These are phyloP conservation scores for Plagodis dolabraria DNA, from an alignment of 2,888 invertebrate species.

Conservation along the genomic window DNA sequence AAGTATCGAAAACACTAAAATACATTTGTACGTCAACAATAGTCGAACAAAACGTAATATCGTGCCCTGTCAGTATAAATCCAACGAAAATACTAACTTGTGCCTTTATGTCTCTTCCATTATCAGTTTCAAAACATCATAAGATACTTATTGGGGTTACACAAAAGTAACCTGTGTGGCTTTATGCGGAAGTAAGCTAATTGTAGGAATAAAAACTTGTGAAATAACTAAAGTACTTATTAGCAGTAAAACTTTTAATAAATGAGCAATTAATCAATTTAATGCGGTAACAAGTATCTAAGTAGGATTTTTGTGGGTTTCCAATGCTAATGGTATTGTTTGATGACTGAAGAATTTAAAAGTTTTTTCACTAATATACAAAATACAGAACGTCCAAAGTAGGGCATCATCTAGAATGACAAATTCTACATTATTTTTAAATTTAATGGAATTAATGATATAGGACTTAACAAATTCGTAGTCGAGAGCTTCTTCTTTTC, in stretches of 20 bases:
- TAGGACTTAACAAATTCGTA: too few species aligned
- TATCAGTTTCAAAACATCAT: not conserved
- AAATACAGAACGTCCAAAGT: too few species aligned
- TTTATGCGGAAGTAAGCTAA: constrained; percentile 18
- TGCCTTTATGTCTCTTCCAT: constrained; percentile 54
- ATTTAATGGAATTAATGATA: too few species aligned
- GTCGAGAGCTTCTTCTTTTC: too few species aligned
- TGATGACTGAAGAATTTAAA: constrained; percentile 13
- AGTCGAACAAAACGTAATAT: constrained; percentile 66
- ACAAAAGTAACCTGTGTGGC: not conserved
- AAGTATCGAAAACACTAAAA: constrained; percentile 55
- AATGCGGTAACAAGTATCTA: constrained; percentile 44
- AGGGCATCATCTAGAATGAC: too few species aligned
- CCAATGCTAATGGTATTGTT: constrained; percentile 17
- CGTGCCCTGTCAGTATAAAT: constrained; percentile 78
- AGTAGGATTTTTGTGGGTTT: constrained; percentile 28
- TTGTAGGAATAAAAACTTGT: not conserved
- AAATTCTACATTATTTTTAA: too few species aligned
- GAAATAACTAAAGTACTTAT: not conserved
- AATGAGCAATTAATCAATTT: constrained; percentile 64
- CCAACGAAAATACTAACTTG: constrained; percentile 70
- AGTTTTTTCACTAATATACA: not conserved
- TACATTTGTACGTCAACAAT: constrained; percentile 62
- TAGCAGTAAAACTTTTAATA: constrained; percentile 62
- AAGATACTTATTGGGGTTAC: not conserved